Conservation (phyloP, 1,140 invertebrate genomes). For the Drosophila asahinai region DNA sequence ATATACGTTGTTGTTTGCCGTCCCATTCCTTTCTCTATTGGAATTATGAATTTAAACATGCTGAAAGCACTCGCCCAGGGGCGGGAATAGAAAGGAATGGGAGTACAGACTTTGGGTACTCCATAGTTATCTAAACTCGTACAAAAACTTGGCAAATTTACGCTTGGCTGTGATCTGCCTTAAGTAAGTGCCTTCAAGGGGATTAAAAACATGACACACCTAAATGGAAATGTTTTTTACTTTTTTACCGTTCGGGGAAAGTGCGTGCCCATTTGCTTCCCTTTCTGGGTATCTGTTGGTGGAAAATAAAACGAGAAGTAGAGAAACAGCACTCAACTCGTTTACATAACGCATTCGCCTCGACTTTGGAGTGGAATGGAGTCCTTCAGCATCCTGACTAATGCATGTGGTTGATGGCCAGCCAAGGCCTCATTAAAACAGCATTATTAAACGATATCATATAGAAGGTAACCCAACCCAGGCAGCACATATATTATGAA, state of each 20-base stretch:
- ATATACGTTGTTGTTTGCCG: constrained; percentile 27
- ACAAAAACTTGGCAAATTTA: background rate
- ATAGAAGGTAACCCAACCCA: background rate
- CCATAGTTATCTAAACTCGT: constrained; percentile 27
- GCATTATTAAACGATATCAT: constrained; percentile 1
- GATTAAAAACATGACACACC: constrained; percentile 71
- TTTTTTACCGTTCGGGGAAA: constrained; percentile 43
- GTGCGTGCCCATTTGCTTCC: constrained; percentile 9
- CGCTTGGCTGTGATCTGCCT: too few species aligned
- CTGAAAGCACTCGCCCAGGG: constrained; percentile 16
- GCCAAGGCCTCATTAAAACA: constrained; percentile 4
- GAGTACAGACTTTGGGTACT: background rate
- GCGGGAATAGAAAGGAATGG: background rate
- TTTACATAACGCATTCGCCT: constrained; percentile 29
- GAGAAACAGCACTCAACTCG: background rate
- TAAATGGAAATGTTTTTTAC: constrained; percentile 65
- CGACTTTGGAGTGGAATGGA: background rate
- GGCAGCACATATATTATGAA: background rate
- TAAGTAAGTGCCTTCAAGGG: constrained; percentile 66
- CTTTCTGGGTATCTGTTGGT: background rate
- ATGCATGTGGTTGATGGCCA: background rate
- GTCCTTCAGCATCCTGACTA: background rate
- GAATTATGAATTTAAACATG: constrained; percentile 62
- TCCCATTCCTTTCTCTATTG: constrained; percentile 10
- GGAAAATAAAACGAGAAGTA: too few species aligned